Evolutionary conservation across 2,797 vertebrate species (phyloP).

Genomic region (Labeo calbasu): DNA sequence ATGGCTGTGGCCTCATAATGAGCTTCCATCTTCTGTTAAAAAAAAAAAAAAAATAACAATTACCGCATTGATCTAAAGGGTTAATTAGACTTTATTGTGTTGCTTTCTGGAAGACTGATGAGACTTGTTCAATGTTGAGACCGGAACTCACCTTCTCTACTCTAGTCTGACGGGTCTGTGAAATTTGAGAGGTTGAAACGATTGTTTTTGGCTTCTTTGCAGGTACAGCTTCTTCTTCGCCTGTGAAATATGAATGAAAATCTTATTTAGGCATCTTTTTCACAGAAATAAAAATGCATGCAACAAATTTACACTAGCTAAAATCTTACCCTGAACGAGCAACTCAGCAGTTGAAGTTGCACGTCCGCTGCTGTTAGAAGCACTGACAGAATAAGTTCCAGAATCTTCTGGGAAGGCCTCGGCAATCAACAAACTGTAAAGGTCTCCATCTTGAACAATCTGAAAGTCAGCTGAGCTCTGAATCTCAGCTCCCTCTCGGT

Average conservation of each 20-base stretch:
- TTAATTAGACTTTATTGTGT: neutral
- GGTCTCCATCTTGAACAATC: constrained; percentile 94
- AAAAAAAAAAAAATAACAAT: constrained; percentile 1
- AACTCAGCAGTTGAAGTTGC: constrained; percentile 96
- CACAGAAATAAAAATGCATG: neutral
- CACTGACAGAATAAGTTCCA: constrained; percentile 94
- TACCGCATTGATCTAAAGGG: neutral
- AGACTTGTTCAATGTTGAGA: neutral
- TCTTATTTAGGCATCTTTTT: neutral
- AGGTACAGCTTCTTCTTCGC: constrained; percentile 90
- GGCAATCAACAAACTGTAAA: constrained; percentile 94
- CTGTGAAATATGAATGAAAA: constrained; percentile 61
- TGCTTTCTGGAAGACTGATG: neutral
- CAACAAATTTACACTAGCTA: neutral
- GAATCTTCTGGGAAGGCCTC: constrained; percentile 98
- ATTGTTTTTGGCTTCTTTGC: constrained; percentile 95
- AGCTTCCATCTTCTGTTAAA: constrained; percentile 82
- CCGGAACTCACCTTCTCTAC: constrained; percentile 84
- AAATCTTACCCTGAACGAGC: constrained; percentile 88
- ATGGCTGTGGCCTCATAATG: constrained; percentile 86
- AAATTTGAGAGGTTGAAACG: constrained; percentile 91
- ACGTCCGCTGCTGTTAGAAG: constrained; percentile 93
- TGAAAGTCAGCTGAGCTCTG: constrained; percentile 97
- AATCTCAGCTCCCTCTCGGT: constrained; percentile 97
- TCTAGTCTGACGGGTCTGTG: constrained; percentile 86